Evolutionary conservation across 2,888 invertebrate species (phyloP).

Genomic region (Megastigmus dorsalis): DNA sequence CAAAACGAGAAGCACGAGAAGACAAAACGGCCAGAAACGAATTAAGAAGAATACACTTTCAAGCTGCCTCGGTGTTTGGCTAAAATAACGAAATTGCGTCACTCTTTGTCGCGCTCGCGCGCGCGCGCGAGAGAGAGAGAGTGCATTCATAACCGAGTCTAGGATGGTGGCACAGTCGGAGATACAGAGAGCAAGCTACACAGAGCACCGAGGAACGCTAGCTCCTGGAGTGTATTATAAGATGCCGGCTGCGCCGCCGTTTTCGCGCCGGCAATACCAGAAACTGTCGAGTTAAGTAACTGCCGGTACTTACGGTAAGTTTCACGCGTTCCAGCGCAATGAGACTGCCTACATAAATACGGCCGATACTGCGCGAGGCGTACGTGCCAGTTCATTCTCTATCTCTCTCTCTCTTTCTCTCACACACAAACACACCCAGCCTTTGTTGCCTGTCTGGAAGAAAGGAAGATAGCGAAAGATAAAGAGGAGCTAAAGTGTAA

Average conservation of each 20-base stretch:
- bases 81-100: too few species aligned
- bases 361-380: conserved; percentile 26
- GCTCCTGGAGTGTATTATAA: conserved; percentile 27
- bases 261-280: conserved; percentile 67
- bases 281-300: conserved; percentile 73
- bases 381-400: background rate
- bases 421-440: too few species aligned
- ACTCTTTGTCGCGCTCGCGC: too few species aligned
- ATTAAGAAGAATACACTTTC: too few species aligned
- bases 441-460: background rate
- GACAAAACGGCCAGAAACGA: too few species aligned
- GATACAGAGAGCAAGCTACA: background rate
- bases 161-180: background rate
- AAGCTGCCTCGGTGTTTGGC: too few species aligned
- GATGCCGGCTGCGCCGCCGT: conserved; percentile 20
- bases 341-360: conserved; percentile 67
- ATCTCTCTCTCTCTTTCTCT: background rate
- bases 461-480: too few species aligned
- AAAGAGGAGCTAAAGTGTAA: background rate
- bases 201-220: too few species aligned
- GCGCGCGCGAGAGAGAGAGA: too few species aligned
- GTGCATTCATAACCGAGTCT: conserved; percentile 8
- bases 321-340: conserved; percentile 65
- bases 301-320: conserved; percentile 71
- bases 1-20: too few species aligned